phyloP scores from a whole-genome alignment of 1,140 invertebrate genomes.

The Magallana ariakensis region DNA sequence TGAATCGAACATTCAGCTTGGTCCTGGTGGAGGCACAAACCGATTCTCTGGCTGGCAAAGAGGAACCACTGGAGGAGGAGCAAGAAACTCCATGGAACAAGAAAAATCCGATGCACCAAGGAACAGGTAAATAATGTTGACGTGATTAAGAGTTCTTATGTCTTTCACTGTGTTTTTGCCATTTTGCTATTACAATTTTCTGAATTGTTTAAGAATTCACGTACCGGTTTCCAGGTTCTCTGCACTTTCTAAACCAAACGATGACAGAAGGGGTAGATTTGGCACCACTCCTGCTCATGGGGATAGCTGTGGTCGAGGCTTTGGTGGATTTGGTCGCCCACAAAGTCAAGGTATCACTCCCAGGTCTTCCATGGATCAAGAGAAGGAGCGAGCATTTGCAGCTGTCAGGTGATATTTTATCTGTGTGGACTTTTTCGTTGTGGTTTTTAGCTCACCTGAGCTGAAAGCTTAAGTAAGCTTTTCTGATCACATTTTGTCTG shows the following conservation, averaged over 20 bases:
- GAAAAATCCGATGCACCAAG: constrained; percentile 69
- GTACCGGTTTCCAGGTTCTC: constrained; percentile 67
- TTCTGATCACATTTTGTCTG: no score
- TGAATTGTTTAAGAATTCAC: background rate
- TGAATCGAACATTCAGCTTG: constrained; percentile 78
- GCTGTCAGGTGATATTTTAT: constrained; percentile 74
- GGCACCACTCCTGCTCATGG: constrained; percentile 66
- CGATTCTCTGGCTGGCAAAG: constrained; percentile 75
- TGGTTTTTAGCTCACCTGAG: no score
- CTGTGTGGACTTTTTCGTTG: no score
- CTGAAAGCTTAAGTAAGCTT: no score
- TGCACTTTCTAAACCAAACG: constrained; percentile 65
- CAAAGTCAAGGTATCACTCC: constrained; percentile 44
- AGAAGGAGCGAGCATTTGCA: constrained; percentile 71
- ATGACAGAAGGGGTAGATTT: constrained; percentile 61
- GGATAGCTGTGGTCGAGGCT: constrained; percentile 57
- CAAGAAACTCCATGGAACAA: constrained; percentile 68
- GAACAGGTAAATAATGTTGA: constrained; percentile 72
- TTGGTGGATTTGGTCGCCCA: constrained; percentile 57
- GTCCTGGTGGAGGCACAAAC: constrained; percentile 77
- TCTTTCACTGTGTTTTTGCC: no score
- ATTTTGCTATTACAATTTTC: background rate
- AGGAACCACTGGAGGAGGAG: constrained; percentile 78
- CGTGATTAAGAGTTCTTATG: background rate
- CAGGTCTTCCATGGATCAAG: constrained; percentile 71